Evolutionary conservation across 2,888 invertebrate genomes (phyloP).

Genomic region (Drosophila seclusa): DNA sequence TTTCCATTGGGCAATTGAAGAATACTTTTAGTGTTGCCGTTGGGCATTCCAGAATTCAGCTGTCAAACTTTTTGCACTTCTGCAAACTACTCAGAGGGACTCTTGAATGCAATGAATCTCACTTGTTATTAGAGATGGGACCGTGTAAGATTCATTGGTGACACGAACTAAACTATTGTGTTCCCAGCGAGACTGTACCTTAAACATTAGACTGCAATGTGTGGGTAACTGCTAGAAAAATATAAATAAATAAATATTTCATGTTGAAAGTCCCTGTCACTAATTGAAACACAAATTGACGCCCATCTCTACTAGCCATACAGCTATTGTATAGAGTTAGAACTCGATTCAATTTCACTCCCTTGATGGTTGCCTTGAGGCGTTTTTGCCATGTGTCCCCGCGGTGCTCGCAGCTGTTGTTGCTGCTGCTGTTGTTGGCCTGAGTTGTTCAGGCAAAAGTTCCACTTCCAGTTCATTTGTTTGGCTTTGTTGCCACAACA

Average conservation of each 20-base stretch:
- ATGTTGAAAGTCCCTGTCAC: too few relatives aligned
- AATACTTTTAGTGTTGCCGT: slow-evolving; percentile 57
- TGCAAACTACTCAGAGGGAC: slow-evolving; percentile 49
- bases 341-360: slow-evolving; percentile 52
- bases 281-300: not conserved
- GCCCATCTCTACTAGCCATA: slow-evolving; percentile 21
- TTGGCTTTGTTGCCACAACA: slow-evolving; percentile 78
- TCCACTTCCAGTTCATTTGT: slow-evolving; percentile 63
- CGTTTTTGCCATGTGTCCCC: slow-evolving; percentile 51
- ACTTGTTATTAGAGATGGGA: slow-evolving; percentile 18
- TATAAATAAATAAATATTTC: not conserved
- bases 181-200: not conserved
- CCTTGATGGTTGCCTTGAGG: slow-evolving; percentile 59
- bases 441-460: slow-evolving; percentile 54
- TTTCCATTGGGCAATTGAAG: slow-evolving; percentile 58
- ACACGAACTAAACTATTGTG: not conserved
- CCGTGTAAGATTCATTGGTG: not conserved
- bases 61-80: slow-evolving; percentile 59
- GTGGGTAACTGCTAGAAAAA: too few relatives aligned
- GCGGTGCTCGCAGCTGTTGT: slow-evolving; percentile 60
- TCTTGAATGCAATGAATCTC: slow-evolving; percentile 27
- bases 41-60: slow-evolving; percentile 60
- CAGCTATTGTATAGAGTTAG: slow-evolving; percentile 39
- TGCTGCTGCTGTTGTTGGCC: slow-evolving; percentile 24
- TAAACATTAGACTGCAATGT: not conserved